Base-by-base conservation (phyloP, 1,140 invertebrate species). In the Dufourea novaeangliae region DNA sequence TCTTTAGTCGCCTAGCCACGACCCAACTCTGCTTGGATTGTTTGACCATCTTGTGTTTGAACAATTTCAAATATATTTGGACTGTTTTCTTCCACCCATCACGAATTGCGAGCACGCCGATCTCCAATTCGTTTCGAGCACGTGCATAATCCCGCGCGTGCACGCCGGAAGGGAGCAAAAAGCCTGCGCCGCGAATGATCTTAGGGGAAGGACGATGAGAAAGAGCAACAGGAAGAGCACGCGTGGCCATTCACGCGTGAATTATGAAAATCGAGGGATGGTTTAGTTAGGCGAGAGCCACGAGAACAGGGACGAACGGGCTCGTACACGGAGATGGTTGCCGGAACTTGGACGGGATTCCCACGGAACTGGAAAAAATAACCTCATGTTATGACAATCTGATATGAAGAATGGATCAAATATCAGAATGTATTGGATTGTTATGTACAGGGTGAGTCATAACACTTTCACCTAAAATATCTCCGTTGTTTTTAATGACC, bases 241-340 rank as follows among this genome's bases (percentile, higher is more conserved):
- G 77, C 82, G 80, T 80, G 66, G 73, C 71, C 82, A 79, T 67
- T 84, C 77, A 56, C 80, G 77, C 77, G 77, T 82, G 79, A 80
- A 83, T 84, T 84, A 84, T 80, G 80, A 72, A 84, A 84, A 84
- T 84, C 37, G 63, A 62, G 52, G 52, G 34, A 32, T 22, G 57
- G 57, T 20, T 62, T 63, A 44, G 44, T 34, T 27, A 64, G 59
- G 59, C 54, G 54, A 50, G 22, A 27, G 32, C 17, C 14, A 1
- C 50, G 37, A 6, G 27, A 20, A 10, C 1, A 34, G 12, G 39
- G n/a, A 29, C 10, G 27, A 44, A 52, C 8, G 27, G 25, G 37
- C 17, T 41, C 54, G 39, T n/a, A 32, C 25, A 56, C 20, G 46
- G 46, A 50, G 46, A 50, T 10, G 4, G 25, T 39, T 10, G 0